Evolutionary conservation across 30 jellyfish, hydroid and myxozoan genomes (phyloP), one percentile per base, ranked within the genome.

Genomic region (Pseudorhiza aurosa): DNA sequence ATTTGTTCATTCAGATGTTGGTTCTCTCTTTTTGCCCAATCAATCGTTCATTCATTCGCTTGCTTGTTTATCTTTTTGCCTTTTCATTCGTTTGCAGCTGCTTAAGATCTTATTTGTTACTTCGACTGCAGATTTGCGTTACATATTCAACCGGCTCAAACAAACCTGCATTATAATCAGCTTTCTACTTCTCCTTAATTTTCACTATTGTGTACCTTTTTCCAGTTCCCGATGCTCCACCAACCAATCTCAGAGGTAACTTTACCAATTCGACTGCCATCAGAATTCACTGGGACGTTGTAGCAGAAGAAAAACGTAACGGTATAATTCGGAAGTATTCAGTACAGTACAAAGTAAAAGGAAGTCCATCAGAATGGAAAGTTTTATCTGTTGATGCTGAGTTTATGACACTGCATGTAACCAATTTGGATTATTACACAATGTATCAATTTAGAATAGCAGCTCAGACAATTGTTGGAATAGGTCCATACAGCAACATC

Each of bases 371-470:
- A 15, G 31, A 36, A 4, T 80, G 91, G 91, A 58, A 55, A 43
- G 47, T 43, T 33, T 8, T 1, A 4, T 22, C 75, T 22, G 59
- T 51, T 21, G 37, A 33, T n/a, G 19, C 84, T 1, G 8, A 68
- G 21, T 2, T 3, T 0, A 7, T 44, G 65, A 21, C 67, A 19
- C 22, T 65, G 12, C 37, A 29, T 25, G 71, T 70, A 10, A 17
- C 67, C 33, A 44, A 40, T 8, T 80, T 80, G 56, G 77, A 65
- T 2, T 42, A 44, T 27, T 80, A 80, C 49, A 70, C 80, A 15
- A 2, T 80, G 8, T 80, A 80, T 50, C 57, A 49, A 22, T 64
- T 80, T 58, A 64, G 30, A 57, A 53, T 80, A 10, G 83, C 91
- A 17, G 91, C 82, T 15, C 22, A 31, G 27, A 65, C 83, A 0